phyloP scores from a whole-genome alignment of 2,797 vertebrate genomes.

The Typhlichthys subterraneus region DNA sequence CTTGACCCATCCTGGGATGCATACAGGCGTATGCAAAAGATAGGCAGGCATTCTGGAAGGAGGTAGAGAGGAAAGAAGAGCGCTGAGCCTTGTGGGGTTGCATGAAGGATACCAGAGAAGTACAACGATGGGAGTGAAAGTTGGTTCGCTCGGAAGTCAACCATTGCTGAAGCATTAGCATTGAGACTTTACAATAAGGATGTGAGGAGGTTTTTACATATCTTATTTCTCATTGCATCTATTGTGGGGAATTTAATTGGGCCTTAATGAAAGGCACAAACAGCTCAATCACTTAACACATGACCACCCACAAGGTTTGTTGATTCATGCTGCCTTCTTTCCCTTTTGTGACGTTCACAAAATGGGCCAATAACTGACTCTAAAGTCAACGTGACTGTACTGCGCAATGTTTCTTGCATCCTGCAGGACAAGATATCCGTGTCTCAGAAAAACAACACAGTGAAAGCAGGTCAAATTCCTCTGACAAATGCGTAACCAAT shows the following conservation, averaged over 20 bases:
- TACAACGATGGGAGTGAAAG: not conserved
- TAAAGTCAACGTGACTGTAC: constrained; percentile 15
- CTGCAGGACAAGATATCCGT: constrained; percentile 20
- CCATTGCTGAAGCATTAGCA: constrained; percentile 9
- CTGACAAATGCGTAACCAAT: constrained; percentile 21
- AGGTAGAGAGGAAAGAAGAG: constrained; percentile 13
- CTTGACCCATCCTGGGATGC: constrained; percentile 17
- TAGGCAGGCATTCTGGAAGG: not conserved
- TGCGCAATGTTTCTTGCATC: not conserved
- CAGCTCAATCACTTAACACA: constrained; percentile 17
- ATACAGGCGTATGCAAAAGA: constrained; percentile 14
- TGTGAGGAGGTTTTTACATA: not conserved
- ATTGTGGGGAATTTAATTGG: constrained; percentile 21
- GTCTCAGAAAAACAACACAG: constrained; percentile 16
- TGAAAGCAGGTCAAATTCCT: constrained; percentile 33
- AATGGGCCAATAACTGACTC: constrained; percentile 19
- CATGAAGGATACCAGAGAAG: constrained; percentile 2
- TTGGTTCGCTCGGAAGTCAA: constrained; percentile 19
- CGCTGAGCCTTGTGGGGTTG: constrained; percentile 1
- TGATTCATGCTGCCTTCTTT: constrained; percentile 35
- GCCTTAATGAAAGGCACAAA: constrained; percentile 11
- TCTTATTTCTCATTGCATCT: constrained; percentile 12
- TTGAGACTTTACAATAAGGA: constrained; percentile 12
- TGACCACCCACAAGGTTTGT: constrained; percentile 2
- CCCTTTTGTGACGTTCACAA: constrained; percentile 5